Evolutionary conservation across 1,140 invertebrate genomes (phyloP).

Genomic region (Gonatopus flavifemur): DNA sequence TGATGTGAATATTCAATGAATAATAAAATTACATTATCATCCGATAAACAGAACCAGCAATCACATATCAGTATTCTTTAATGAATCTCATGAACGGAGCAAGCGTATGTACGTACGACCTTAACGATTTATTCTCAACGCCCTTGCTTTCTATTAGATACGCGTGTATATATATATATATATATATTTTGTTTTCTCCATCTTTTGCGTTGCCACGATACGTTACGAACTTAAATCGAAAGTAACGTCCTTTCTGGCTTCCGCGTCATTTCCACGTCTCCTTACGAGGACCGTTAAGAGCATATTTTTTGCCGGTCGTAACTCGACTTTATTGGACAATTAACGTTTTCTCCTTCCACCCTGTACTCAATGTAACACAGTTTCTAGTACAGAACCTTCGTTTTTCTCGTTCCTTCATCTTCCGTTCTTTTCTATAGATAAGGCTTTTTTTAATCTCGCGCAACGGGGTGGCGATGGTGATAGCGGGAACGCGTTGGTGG

Average conservation of each 20-base stretch:
- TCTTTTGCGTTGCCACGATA: neutral
- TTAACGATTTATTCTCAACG: too few species aligned
- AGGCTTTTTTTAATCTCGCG: conserved; percentile 50
- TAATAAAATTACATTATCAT: too few species aligned
- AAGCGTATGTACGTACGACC: too few species aligned
- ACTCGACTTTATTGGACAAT: conserved; percentile 56
- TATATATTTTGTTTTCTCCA: conserved; percentile 23
- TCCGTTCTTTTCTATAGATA: conserved; percentile 23
- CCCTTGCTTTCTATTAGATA: too few species aligned
- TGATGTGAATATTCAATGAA: too few species aligned
- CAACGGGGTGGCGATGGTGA: conserved; percentile 31
- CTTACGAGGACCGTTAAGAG: conserved; percentile 36
- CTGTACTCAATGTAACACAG: too few species aligned
- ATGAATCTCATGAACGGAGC: too few species aligned
- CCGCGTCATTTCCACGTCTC: conserved; percentile 42
- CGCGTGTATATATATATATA: too few species aligned
- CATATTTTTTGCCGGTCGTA: conserved; percentile 48
- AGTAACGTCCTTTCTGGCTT: conserved; percentile 40
- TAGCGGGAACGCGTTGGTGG: conserved; percentile 20
- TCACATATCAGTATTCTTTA: too few species aligned
- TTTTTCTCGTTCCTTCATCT: neutral
- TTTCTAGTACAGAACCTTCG: too few species aligned
- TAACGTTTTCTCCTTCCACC: conserved; percentile 42
- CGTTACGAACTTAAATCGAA: conserved; percentile 25
- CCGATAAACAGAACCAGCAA: too few species aligned